Base-by-base conservation (phyloP, 2,113 vertebrate genomes). In the Peromyscus maniculatus region DNA sequence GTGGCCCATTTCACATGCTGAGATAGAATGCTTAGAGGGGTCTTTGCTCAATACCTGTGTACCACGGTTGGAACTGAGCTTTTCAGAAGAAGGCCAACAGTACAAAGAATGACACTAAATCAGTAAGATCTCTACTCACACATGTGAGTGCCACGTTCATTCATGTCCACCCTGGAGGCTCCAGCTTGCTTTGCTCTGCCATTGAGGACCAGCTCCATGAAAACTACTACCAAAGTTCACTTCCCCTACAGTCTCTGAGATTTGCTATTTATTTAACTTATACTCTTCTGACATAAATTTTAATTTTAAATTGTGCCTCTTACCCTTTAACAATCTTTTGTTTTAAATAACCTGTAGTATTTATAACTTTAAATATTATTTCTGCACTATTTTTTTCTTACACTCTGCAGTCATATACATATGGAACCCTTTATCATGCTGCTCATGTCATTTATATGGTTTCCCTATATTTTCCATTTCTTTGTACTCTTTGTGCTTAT, bases 331-430 rank as follows among this genome's bases (percentile, higher is more conserved):
- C 82, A 78, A 55, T 4, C 3, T 55, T 74, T 89, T 79, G 19
- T 80, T 39, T 52, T 49, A 12, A 22, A 43, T 7, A 87, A 59
- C 8, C 55, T 82, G 4, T 46, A 46, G 46, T 24, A 2, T 79
- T 95, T 91, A 75, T 72, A 62, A 55, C 71, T 86, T 94, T 31
- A 96, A 80, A 86, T 84, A 84, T 91, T 95, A 74, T 15, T 79
- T 4, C 31, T n/a, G 17, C 39, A 36, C 6, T 64, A 24, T 22
- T 43, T 67, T 74, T 77, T 84, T 43, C 67, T 89, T 10, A 33
- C 9, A 4, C 36, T 52, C 64, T 86, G 43, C 17, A 46, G 43
- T 84, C 66, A 7, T 46, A 67, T 31, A 39, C 28, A 80, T 77
- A 62, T 64, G 39, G 36, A 7, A n/a, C 15, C 66, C 57, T 46